Evolutionary conservation across 2,113 vertebrate genomes (phyloP).

Genomic region (Mungos mungo): DNA sequence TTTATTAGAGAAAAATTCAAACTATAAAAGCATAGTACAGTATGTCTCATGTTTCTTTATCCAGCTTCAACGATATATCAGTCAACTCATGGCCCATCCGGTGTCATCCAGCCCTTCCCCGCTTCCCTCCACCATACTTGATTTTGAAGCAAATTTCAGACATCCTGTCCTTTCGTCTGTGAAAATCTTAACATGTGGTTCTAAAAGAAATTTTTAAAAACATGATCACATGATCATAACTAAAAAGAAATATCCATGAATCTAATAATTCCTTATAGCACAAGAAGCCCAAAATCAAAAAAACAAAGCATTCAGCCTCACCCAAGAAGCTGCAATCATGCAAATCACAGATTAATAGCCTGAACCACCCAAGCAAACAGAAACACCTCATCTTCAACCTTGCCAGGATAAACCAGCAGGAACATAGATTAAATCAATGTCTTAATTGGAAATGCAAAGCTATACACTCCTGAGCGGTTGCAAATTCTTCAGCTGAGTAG

Average conservation of each 20-base stretch:
- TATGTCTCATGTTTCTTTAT: background rate
- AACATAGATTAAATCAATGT: background rate
- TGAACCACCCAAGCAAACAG: background rate
- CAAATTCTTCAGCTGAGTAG: background rate
- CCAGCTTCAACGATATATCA: background rate
- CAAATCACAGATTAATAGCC: background rate
- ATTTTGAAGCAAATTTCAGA: background rate
- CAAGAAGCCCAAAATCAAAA: background rate
- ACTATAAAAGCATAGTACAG: background rate
- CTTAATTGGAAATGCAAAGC: background rate
- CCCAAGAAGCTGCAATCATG: background rate
- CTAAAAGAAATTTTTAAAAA: slow-evolving; percentile 18
- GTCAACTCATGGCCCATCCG: background rate
- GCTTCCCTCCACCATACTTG: background rate
- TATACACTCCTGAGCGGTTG: background rate
- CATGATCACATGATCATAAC: background rate
- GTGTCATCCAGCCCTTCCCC: background rate
- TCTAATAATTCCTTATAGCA: background rate
- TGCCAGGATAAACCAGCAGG: background rate
- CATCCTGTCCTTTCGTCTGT: background rate
- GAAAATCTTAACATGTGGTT: background rate
- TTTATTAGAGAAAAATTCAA: background rate
- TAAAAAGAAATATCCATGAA: background rate
- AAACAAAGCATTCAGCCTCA: background rate
- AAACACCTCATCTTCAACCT: background rate